These are phyloP conservation scores for Schizopygopsis malacanthus DNA, from an alignment of 2,797 vertebrate species.

Conservation along the genomic window DNA sequence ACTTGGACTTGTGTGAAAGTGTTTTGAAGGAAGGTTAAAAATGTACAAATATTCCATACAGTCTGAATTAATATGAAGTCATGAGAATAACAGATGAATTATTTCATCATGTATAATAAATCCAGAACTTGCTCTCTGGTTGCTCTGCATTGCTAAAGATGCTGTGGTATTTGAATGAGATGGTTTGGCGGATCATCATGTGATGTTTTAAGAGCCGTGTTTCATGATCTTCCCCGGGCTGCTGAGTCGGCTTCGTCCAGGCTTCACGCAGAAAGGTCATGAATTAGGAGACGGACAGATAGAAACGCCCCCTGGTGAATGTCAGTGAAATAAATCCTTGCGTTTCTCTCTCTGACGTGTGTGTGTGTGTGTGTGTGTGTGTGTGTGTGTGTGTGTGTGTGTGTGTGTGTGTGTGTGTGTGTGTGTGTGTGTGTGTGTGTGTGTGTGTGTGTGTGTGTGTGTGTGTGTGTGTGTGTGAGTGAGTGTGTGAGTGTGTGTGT, in stretches of 20 bases:
- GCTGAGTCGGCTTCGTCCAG: slow-evolving; percentile 3
- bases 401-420: too few species aligned
- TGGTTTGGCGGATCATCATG: neutral
- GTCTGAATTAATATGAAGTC: neutral
- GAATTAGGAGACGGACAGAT: neutral
- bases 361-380: too few species aligned
- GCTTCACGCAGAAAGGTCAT: neutral
- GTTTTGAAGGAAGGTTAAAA: neutral
- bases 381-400: too few species aligned
- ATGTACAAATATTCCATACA: neutral
- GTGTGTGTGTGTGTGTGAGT: too few species aligned
- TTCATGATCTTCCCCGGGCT: neutral
- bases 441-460: too few species aligned
- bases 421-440: too few species aligned
- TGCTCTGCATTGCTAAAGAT: neutral
- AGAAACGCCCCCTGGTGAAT: neutral
- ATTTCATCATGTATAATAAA: neutral
- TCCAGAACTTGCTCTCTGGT: neutral
- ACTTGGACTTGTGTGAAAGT: too few species aligned
- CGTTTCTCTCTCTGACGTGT: neutral
- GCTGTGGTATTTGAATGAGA: neutral
- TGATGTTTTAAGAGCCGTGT: neutral
- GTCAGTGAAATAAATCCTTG: neutral
- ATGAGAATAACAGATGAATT: neutral
- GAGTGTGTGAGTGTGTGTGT: too few species aligned